A percentile compares a stretch with the other conserved stretches of the same genome.
phyloP scores from a whole-genome alignment of 2,888 invertebrate species.

The Stenichneumon culpator region DNA sequence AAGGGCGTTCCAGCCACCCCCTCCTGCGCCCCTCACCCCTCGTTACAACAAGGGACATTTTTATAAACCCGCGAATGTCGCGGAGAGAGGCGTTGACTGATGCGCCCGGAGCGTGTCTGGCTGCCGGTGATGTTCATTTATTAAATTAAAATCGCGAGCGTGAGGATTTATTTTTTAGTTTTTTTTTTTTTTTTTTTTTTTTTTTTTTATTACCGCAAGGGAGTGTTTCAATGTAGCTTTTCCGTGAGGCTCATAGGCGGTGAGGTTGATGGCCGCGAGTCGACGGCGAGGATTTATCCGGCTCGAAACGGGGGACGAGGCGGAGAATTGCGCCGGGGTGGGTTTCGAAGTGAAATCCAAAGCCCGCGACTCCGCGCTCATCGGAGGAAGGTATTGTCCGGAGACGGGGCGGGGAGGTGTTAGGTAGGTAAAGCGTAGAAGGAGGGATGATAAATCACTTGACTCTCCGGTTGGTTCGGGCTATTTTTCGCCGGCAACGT shows the following conservation, averaged over 20 bases:
- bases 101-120: conserved; percentile 22
- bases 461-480: neutral
- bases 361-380: conserved; percentile 30
- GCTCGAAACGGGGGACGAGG: conserved; percentile 16
- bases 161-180: conserved; percentile 17
- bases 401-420: neutral
- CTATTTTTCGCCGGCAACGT: conserved; percentile 7
- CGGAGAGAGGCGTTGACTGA: conserved; percentile 51
- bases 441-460: conserved; percentile 44
- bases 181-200: conserved; percentile 4
- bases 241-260: neutral
- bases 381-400: conserved; percentile 23
- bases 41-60: conserved; percentile 39
- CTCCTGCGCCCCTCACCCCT: neutral
- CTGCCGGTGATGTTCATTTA: conserved; percentile 50
- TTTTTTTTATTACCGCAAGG: neutral
- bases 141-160: conserved; percentile 61
- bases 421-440: conserved; percentile 18
- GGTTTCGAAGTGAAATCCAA: conserved; percentile 30
- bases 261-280: neutral
- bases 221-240: conserved; percentile 22
- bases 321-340: neutral
- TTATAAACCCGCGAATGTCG: conserved; percentile 7
- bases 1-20: neutral
- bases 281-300: conserved; percentile 32